Base-by-base conservation (phyloP, 64 coral and sea anemone species). In the Acropora tenuis region DNA sequence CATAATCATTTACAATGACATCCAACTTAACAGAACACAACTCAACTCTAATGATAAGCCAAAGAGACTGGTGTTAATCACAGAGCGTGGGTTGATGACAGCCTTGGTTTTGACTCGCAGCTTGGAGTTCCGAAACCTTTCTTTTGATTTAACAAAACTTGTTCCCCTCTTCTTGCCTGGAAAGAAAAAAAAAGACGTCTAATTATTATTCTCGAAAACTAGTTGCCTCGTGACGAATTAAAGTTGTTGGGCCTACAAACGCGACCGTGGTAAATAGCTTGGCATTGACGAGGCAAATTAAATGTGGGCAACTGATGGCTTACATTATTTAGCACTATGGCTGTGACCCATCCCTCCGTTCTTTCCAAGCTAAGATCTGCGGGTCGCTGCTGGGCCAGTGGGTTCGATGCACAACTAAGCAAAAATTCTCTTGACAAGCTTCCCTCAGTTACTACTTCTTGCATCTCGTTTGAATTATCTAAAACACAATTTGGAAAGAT, bases 281-380 rank as follows among this genome's bases (percentile, higher is more conserved):
- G 52, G 52, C 5, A 55, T 7, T 0, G 10, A 55, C 5, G 52
- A 7, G 52, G 1, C 52, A 55, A 9, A 5, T 9, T 7, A 55
- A 0, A 55, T 55, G 59, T 11, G 12, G 3, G 2, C 2, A 15
- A 63, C 12, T 13, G 4, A 16, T 13, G n/a, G 16, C 80, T 89
- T 69, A 94, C 92, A 61, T 77, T 47, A 46, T 17, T 8, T 30
- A 94, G 78, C 7, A 94, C 79, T 78, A 94, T 89, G 9, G 3
- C n/a, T 46, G 59, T 48, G 45, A 94, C 87, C 92, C 92, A 94
- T 61, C 90, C 92, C 45, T 94, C 92, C 43, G 80, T 85, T 67
- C 92, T 94, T 46, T 94, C 92, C 5, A 94, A 69, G 44, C 73
- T 94, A 42, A 94, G 79, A 78, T 84, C 80, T 30, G 72, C 78